A percentile compares a stretch with the other conserved stretches of the same genome.
These are phyloP conservation scores for Heliconius melpomene DNA, from an alignment of 1,140 invertebrate species.

Conservation along the genomic window DNA sequence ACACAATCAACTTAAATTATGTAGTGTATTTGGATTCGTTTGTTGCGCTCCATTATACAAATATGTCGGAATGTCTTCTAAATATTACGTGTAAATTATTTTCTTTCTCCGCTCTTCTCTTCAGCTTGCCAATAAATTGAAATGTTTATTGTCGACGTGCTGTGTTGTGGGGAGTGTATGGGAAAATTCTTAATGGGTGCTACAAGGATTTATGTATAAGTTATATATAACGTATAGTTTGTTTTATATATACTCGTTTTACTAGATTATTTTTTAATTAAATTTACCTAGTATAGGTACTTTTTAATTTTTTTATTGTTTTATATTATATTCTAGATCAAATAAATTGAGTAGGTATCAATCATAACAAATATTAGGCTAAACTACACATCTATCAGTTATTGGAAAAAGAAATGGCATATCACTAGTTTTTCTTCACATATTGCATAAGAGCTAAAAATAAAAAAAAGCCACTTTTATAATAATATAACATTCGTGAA, in stretches of 20 bases:
- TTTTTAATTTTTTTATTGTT: too few relatives aligned
- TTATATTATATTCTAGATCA: too few relatives aligned
- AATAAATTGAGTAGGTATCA: too few relatives aligned
- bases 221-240: neutral
- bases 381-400: too few relatives aligned
- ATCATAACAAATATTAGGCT: too few relatives aligned
- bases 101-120: slow-evolving; percentile 30
- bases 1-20: slow-evolving; percentile 61
- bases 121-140: slow-evolving; percentile 33
- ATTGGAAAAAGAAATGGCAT: too few relatives aligned
- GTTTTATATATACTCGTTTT: neutral
- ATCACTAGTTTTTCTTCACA: too few relatives aligned
- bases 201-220: neutral
- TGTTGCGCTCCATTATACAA: slow-evolving; percentile 47
- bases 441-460: too few relatives aligned
- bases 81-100: slow-evolving; percentile 42
- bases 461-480: too few relatives aligned
- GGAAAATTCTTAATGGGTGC: neutral
- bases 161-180: neutral
- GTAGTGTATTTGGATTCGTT: slow-evolving; percentile 47
- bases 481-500: too few relatives aligned
- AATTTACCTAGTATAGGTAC: too few relatives aligned
- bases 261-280: too few relatives aligned
- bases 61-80: slow-evolving; percentile 46
- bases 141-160: slow-evolving; percentile 24